Evolutionary conservation across 2,888 invertebrate genomes (phyloP).

Genomic region (Lycophotia porphyrea): DNA sequence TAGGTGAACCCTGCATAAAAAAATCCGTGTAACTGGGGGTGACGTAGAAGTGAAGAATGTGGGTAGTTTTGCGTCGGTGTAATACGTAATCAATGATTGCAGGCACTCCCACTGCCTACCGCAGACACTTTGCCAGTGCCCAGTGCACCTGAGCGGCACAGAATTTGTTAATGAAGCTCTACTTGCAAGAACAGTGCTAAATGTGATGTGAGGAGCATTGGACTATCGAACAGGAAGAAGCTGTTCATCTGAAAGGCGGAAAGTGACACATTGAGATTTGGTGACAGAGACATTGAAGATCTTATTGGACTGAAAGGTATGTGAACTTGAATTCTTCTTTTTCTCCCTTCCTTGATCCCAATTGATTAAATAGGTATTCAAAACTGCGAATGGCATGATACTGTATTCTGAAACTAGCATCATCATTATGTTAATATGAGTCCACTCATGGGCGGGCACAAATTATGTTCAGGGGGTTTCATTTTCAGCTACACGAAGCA

Average conservation of each 20-base stretch:
- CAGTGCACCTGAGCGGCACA: neutral
- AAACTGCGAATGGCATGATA: neutral
- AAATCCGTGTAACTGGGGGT: neutral
- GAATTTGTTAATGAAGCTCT: neutral
- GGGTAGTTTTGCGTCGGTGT: constrained; percentile 12
- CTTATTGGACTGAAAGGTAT: constrained; percentile 12
- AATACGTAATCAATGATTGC: constrained; percentile 1
- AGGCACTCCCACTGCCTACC: neutral
- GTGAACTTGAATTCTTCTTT: neutral
- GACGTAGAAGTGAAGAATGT: constrained; percentile 7
- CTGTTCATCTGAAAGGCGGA: neutral
- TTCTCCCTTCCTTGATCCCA: neutral
- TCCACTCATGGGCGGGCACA: neutral
- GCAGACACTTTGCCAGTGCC: neutral
- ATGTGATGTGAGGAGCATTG: constrained; percentile 4
- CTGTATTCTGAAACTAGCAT: neutral
- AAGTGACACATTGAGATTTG: no score
- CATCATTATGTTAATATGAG: neutral
- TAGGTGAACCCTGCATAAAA: neutral
- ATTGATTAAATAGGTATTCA: neutral
- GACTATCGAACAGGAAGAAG: neutral
- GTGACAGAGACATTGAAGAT: no score
- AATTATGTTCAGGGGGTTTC: neutral
- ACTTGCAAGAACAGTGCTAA: neutral
- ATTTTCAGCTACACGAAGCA: neutral